Base-by-base conservation (phyloP, 2,888 invertebrate species). In the Drosophila birchii region DNA sequence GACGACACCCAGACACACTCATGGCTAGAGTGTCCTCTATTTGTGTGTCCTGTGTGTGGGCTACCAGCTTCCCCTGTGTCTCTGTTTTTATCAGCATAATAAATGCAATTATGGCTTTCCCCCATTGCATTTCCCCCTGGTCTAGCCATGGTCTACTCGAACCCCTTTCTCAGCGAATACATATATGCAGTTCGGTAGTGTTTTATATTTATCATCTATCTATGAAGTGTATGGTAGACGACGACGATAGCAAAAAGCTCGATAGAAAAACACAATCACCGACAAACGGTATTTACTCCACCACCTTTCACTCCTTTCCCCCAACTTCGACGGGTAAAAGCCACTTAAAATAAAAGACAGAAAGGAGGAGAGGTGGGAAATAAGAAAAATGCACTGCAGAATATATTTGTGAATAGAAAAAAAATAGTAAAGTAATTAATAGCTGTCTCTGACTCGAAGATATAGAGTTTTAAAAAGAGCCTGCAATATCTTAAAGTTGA, bases 61-160 rank as follows among this genome's bases (percentile, higher is more conserved):
- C 56, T 12, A 55, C 32, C 55, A 14, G 49, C 54, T 47, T 39
- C 43, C 41, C 43, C 39, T 66, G 69, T 79, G 81, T 80, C 79
- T 63, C 76, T 81, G 80, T 78, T 89, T 89, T 90, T 90, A 90
- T 90, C 89, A 83, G 87, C 78, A 85, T 90, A 89, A 90, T 90
- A 90, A 90, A 90, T 90, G 90, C 89, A 90, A 90, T 90, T 90
- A 90, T 88, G 87, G 89, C 64, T 82, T 84, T 81, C 79, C 47
- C 74, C 78, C 72, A 60, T 44, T 54, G 12, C 29, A 58, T 49
- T 49, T 41, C 58, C 58, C 32, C 32, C 59, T 45, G 26, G 47
- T 61, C 70, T 61, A 58, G 18, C 69, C 53, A 51, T 63, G 47
- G 62, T 54, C 55, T 39, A 18, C 23, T 39, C 16, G 53, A 7